Evolutionary conservation across 1,140 invertebrate genomes (phyloP).

Genomic region (Rhagoletis pomonella): DNA sequence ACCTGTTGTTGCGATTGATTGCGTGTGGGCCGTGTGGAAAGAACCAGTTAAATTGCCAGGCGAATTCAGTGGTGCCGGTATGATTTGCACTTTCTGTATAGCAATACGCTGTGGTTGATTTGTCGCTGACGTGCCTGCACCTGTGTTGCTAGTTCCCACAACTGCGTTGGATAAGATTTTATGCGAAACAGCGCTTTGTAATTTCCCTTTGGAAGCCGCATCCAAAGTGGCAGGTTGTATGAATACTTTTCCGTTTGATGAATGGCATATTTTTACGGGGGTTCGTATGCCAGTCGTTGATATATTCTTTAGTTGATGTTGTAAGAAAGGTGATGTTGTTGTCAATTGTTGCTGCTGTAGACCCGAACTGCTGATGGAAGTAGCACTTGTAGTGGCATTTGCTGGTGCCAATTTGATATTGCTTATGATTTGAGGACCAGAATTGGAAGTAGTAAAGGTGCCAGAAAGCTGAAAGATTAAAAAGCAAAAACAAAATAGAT

Average conservation of each 20-base stretch:
- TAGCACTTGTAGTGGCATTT: constrained; percentile 44
- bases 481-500: not conserved
- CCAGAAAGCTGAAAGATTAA: constrained; percentile 29
- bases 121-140: constrained; percentile 51
- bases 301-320: constrained; percentile 64
- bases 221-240: constrained; percentile 65
- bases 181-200: constrained; percentile 59
- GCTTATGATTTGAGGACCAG: constrained; percentile 64
- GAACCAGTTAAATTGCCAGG: constrained; percentile 54
- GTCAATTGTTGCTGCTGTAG: constrained; percentile 19
- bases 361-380: not conserved
- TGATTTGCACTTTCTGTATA: constrained; percentile 71
- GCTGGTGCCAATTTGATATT: constrained; percentile 68
- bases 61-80: constrained; percentile 63
- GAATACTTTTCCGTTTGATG: constrained; percentile 70
- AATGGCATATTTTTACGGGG: constrained; percentile 69
- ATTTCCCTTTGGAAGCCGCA: constrained; percentile 58
- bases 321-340: constrained; percentile 51
- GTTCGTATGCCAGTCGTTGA: constrained; percentile 63
- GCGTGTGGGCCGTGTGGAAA: constrained; percentile 61
- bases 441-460: constrained; percentile 38
- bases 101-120: constrained; percentile 63
- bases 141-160: not conserved
- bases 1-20: constrained; percentile 56
- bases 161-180: constrained; percentile 57